phyloP scores from a whole-genome alignment of 1,140 invertebrate genomes.

The Sycophila sp. region DNA sequence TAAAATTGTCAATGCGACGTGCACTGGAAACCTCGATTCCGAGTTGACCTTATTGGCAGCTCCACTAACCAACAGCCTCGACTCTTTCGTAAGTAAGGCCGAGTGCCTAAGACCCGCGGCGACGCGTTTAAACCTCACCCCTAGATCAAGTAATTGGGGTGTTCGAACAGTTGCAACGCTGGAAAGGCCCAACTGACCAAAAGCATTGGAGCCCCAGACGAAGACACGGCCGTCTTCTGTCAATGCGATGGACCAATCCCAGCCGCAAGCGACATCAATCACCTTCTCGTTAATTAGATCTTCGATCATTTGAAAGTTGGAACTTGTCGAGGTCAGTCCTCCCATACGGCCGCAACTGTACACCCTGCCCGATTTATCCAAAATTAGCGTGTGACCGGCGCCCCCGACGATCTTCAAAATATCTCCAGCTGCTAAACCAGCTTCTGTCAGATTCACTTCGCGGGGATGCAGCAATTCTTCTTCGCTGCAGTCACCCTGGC shows the following conservation, averaged over 20 bases:
- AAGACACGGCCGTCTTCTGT: conserved; percentile 72
- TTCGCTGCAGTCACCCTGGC: conserved; percentile 70
- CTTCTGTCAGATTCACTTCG: conserved; percentile 59
- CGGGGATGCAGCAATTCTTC: conserved; percentile 75
- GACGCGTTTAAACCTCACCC: conserved; percentile 39
- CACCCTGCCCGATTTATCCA: conserved; percentile 74
- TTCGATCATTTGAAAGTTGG: conserved; percentile 40
- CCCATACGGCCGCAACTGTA: conserved; percentile 87
- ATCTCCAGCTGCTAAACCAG: conserved; percentile 59
- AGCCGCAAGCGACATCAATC: conserved; percentile 74
- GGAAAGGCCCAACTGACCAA: conserved; percentile 74
- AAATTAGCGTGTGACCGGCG: conserved; percentile 78
- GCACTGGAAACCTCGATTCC: conserved; percentile 57
- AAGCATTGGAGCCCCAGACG: conserved; percentile 81
- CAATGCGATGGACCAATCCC: conserved; percentile 77
- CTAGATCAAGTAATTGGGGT: background rate
- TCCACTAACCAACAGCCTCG: conserved; percentile 71
- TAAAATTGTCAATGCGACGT: background rate
- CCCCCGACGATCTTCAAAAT: conserved; percentile 76
- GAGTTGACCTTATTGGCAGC: conserved; percentile 73
- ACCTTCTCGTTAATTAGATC: conserved; percentile 60
- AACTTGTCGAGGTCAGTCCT: conserved; percentile 66
- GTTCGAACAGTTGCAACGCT: background rate
- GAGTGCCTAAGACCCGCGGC: conserved; percentile 74
- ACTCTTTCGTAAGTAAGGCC: conserved; percentile 73